These are phyloP conservation scores for Calosoma granatense DNA, from an alignment of 1,140 invertebrate species.

Conservation along the genomic window DNA sequence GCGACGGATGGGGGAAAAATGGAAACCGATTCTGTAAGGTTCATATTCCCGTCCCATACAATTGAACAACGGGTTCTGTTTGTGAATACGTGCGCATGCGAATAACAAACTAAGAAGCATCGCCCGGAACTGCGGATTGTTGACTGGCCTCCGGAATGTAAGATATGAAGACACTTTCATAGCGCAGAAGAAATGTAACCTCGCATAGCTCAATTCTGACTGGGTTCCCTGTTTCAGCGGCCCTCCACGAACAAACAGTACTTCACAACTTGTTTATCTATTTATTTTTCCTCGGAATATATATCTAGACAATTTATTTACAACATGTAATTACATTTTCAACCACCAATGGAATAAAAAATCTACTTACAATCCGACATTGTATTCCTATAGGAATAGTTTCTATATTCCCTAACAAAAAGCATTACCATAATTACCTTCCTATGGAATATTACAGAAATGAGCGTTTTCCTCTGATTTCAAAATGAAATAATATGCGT, in stretches of 20 bases:
- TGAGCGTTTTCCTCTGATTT: too few species aligned
- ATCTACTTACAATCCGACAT: too few species aligned
- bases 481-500: too few species aligned
- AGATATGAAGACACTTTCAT: constrained; percentile 9
- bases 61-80: not conserved
- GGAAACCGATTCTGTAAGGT: not conserved
- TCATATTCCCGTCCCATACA: not conserved
- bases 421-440: too few species aligned
- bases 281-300: not conserved
- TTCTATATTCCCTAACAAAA: too few species aligned
- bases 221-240: too few species aligned
- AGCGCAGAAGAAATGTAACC: constrained; percentile 6
- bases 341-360: too few species aligned
- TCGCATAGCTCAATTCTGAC: not conserved
- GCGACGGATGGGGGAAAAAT: not conserved
- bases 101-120: not conserved
- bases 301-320: too few species aligned
- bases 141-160: constrained; percentile 5
- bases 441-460: too few species aligned
- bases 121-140: constrained; percentile 6
- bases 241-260: not conserved
- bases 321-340: too few species aligned
- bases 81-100: not conserved
- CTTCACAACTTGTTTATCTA: not conserved
- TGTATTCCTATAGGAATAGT: too few species aligned